Percentiles rank a stretch among this genome's conserved stretches.
These are phyloP conservation scores for Acanthopleura granulata DNA, from an alignment of 2,888 invertebrate species.

Conservation along the genomic window DNA sequence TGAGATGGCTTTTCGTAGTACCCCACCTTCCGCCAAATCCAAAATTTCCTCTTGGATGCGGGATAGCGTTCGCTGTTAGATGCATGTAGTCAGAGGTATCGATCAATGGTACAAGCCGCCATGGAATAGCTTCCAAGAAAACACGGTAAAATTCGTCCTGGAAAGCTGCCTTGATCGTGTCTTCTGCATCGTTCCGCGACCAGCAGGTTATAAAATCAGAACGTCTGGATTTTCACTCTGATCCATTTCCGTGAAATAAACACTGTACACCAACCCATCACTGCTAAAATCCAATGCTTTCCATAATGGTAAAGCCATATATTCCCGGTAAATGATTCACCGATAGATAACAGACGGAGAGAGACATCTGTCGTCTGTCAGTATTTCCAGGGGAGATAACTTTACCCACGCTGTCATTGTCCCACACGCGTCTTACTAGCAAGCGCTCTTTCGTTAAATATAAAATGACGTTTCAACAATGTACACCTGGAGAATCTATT, in stretches of 20 bases:
- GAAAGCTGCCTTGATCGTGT: background rate
- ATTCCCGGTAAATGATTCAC: constrained; percentile 18
- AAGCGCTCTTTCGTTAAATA: too few relatives aligned
- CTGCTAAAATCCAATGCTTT: background rate
- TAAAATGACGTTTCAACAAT: too few relatives aligned
- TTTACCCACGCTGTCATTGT: background rate
- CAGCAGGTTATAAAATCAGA: background rate
- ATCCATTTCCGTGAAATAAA: background rate
- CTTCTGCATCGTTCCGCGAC: background rate
- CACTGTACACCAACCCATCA: background rate
- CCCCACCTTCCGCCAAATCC: constrained; percentile 2
- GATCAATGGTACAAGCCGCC: background rate
- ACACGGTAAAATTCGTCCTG: background rate
- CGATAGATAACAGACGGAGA: constrained; percentile 4
- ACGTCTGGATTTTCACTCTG: background rate
- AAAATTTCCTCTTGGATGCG: constrained; percentile 3
- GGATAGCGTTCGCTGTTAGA: background rate
- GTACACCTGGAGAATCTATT: too few relatives aligned
- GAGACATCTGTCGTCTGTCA: constrained; percentile 15
- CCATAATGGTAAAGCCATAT: constrained; percentile 3
- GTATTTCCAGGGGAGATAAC: background rate
- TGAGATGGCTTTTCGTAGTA: background rate
- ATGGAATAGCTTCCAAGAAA: background rate
- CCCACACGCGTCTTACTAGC: too few relatives aligned
- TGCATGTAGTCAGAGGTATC: background rate